Evolutionary conservation across 2,113 vertebrate species (phyloP), one percentile per base, ranked within the genome.

Genomic region (Anoura caudifer): DNA sequence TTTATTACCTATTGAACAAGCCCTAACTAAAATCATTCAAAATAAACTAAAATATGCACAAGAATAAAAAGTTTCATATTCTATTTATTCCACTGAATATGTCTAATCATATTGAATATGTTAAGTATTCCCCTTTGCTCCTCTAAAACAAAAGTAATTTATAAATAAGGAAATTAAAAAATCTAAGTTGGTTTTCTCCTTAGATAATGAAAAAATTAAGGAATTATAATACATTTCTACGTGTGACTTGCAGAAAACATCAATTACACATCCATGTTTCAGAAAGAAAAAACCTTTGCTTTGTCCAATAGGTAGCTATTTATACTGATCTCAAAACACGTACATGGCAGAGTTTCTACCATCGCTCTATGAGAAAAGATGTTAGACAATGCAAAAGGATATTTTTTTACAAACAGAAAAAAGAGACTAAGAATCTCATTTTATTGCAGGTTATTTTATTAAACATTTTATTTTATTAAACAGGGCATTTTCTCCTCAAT

Each of bases 1-100:
- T 97, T 97, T 97, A 97, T 93, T 95, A 94, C 45, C 22, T 38
- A 76, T 63, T 87, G 65, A 95, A 79, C 79, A 96, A 98, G 96
- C 45, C 79, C 15, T 95, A 97, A 97, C 73, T 87, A 81, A 97
- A 97, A 95, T 84, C 87, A 96, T 47, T 95, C 63, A 87, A 33
- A 97, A 82, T 87, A 67, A 90, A 90, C 79, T 94, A 96, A 97
- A 95, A 69, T 94, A 59, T 85, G 20, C 45, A 73, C 41, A 76
- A 26, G n/a, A 85, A 83, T 82, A 81, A 94, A 63, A 95, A 47
- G 1, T 15, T 50, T 20, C 7, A 22, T 38, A 33, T 33, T 47
- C 5, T 94, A 8, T n/a, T 81, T 54, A 85, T 82, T 87, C 41
- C 12, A 41, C 1, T 33, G 19, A 41, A 87, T 85, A 38, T 56